Evolutionary conservation across 1,140 invertebrate species (phyloP), one percentile per base, ranked within the genome.

Genomic region (Orius laevigatus): DNA sequence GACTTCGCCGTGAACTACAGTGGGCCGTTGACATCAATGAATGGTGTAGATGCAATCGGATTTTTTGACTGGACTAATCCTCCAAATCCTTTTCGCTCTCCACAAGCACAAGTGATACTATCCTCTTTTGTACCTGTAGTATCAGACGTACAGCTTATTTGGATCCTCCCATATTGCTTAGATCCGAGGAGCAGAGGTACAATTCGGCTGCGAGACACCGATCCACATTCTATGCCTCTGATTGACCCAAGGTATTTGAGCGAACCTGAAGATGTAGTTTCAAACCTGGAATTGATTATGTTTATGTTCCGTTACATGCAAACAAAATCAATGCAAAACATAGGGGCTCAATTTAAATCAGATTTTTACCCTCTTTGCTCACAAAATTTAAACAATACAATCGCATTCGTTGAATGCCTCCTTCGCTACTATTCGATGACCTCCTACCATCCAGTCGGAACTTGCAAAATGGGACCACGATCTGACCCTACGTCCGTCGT

Each of bases 401-500:
- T 6, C 11, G 11, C 8, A 4, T 6, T 42, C 40, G 19, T 16
- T 15, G 62, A 66, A 18, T 68, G 64, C 51, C 66, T 70, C 44
- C 48, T 71, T 14, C 56, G 62, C 35, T 65, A 71, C 57, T 58
- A 72, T 47, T 69, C 65, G 31, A 58, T 66, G 53, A 78, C 76
- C 1, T 70, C 69, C 15, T 81, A 77, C 60, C 81, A 84, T 67
- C 79, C 79, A 12, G 71, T 73, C 11, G 80, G 83, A 18, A 87
- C 82, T 36, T 85, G 79, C 59, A 70, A 72, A 51, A 80, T 86
- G 70, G 80, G 79, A 11, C 55, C 55, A 1, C 3, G 45, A 1
- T 31, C 6, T 1, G 84, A 89, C 60, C 67, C 73, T 3, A 74
- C 78, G 8, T 84, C 86, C 0, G 90, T 93, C 0, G 88, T 93